phyloP scores from a whole-genome alignment of 2,888 invertebrate genomes.

The Melinopterus prodromus region DNA sequence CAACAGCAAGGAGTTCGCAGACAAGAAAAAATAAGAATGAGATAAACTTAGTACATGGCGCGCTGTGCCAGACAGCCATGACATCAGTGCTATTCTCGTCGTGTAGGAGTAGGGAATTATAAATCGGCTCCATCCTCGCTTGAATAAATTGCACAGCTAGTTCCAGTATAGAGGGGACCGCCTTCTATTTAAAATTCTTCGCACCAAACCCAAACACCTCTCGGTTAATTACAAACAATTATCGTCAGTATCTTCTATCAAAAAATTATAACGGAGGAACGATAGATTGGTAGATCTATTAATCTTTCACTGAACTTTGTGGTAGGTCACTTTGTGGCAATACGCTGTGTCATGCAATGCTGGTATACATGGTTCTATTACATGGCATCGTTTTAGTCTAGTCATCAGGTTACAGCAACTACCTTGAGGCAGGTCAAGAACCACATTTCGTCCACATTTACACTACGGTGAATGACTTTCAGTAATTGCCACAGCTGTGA shows the following conservation, averaged over 20 bases:
- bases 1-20: neutral
- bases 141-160: conserved; percentile 34
- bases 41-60: conserved; percentile 10
- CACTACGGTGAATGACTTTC: neutral
- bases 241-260: neutral
- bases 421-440: conserved; percentile 4
- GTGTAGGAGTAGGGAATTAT: conserved; percentile 41
- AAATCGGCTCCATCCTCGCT: conserved; percentile 37
- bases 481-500: neutral
- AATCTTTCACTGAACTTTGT: neutral
- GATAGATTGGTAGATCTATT: neutral
- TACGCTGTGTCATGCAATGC: conserved; percentile 4
- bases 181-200: neutral
- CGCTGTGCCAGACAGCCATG: conserved; percentile 51
- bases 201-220: neutral
- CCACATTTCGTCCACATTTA: neutral
- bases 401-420: neutral
- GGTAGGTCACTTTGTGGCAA: neutral
- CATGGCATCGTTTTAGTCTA: neutral
- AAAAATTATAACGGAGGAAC: neutral
- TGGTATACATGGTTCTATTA: neutral
- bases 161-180: conserved; percentile 29
- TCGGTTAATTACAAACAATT: neutral
- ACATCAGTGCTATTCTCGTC: conserved; percentile 53
- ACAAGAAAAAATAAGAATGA: neutral